phyloP scores from a whole-genome alignment of 2,797 vertebrate genomes.

The Carapus acus region DNA sequence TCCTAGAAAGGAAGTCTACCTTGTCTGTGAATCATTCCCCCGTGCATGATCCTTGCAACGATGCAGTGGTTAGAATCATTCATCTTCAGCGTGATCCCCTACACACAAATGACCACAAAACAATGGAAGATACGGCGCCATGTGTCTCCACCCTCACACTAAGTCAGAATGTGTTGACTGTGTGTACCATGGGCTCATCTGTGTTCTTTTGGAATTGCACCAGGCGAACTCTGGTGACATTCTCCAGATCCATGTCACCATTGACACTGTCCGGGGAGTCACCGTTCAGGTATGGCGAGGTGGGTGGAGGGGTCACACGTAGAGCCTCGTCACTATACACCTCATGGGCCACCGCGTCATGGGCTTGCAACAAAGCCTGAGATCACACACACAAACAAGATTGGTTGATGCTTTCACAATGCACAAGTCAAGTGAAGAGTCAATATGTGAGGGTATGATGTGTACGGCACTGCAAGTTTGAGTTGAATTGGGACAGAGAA shows the following conservation, averaged over 20 bases:
- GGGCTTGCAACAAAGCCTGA: constrained; percentile 95
- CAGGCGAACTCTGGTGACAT: constrained; percentile 93
- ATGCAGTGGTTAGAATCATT: constrained; percentile 96
- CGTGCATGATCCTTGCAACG: constrained; percentile 97
- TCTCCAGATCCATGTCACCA: constrained; percentile 98
- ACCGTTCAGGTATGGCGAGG: constrained; percentile 94
- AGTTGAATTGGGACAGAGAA: no score
- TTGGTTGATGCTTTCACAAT: background rate
- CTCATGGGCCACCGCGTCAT: constrained; percentile 97
- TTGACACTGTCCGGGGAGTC: constrained; percentile 94
- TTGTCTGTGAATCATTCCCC: constrained; percentile 99
- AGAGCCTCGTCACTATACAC: constrained; percentile 98
- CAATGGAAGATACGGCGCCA: no score
- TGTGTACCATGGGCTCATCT: constrained; percentile 85
- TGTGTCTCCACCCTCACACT: background rate
- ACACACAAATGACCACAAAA: no score
- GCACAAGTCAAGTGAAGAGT: no score
- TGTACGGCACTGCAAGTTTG: no score
- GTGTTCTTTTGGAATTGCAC: constrained; percentile 99
- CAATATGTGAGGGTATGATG: background rate
- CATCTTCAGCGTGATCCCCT: constrained; percentile 99
- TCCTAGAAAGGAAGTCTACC: constrained; percentile 72
- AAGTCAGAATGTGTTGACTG: no score
- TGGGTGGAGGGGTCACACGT: constrained; percentile 94
- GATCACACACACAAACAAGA: background rate